Percentiles rank a stretch among this genome's conserved stretches.
These are phyloP conservation scores for Champsocephalus gunnari DNA, from an alignment of 2,797 vertebrate species.

Conservation along the genomic window DNA sequence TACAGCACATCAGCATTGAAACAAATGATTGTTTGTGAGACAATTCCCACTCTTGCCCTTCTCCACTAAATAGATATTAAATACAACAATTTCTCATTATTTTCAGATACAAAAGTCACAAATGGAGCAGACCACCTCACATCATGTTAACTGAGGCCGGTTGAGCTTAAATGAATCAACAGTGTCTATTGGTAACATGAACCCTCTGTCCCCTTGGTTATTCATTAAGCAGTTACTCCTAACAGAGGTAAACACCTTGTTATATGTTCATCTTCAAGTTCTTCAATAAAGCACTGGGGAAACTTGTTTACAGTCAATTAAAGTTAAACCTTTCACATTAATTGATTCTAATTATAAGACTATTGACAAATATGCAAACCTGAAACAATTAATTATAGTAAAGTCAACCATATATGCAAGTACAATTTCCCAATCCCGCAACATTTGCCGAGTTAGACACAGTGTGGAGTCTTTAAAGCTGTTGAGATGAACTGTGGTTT, in stretches of 20 bases:
- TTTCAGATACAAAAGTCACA: conserved; percentile 28
- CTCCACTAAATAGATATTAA: conserved; percentile 21
- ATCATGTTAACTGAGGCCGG: conserved; percentile 26
- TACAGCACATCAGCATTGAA: not conserved
- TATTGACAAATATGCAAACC: not conserved
- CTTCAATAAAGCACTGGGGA: not conserved
- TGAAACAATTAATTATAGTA: not conserved
- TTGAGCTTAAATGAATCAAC: conserved; percentile 46
- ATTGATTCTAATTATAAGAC: not conserved
- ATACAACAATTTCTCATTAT: conserved; percentile 27
- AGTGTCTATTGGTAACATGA: conserved; percentile 39
- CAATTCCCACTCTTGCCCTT: conserved; percentile 8
- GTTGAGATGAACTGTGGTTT: conserved; percentile 24
- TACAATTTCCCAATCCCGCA: conserved; percentile 1
- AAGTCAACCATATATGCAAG: not conserved
- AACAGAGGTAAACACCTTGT: conserved; percentile 4
- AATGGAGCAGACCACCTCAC: conserved; percentile 24
- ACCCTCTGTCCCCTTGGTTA: conserved; percentile 25
- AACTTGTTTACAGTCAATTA: not conserved
- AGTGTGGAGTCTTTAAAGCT: conserved; percentile 9
- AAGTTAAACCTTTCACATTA: not conserved
- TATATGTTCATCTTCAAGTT: not conserved
- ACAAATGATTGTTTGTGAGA: conserved; percentile 12
- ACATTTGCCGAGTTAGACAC: not conserved
- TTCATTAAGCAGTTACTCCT: conserved; percentile 35